Evolutionary conservation across 2,888 invertebrate genomes (phyloP), one percentile per base, ranked within the genome.

Genomic region (Drosophila eohydei): DNA sequence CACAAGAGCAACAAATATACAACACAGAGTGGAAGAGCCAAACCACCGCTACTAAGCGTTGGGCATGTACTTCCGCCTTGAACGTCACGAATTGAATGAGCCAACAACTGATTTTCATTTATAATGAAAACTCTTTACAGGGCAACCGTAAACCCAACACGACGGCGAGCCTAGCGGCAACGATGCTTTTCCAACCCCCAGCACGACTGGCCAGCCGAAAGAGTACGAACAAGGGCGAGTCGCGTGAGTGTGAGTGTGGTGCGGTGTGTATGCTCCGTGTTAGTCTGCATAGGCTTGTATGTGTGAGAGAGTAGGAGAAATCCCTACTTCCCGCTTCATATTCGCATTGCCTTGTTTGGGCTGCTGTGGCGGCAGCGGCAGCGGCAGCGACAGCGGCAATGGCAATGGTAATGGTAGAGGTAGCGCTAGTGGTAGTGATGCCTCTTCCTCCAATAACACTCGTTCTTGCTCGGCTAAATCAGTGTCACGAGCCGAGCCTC

Each of bases 51-150:
- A 36, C 59, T 46, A 50, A 60, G 60, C 54, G 46, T 59, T 60
- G 48, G 65, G 58, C 57, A 48, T 74, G 81, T 88, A 89, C 91
- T 91, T 91, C 86, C 91, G 91, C 86, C 79, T 86, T 89, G 91
- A 91, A 89, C 88, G 91, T 88, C 88, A 82, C 84, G 84, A 87
- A 90, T 86, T 86, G 91, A 91, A 91, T 91, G 91, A 91, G 81
- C 90, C 82, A 88, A 90, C 90, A 85, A 90, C 78, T 82, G 90
- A 74, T 90, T 89, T 86, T 80, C 91, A 90, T 90, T 91, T 79
- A 91, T 81, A 87, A 91, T 83, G 91, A 91, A 91, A 91, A 90
- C 91, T 86, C 87, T 86, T 86, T 71, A 76, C 82, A 69, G 70
- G 68, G 71, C 77, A 69, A 61, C 57, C 58, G 63, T 65, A 48